phyloP scores from a whole-genome alignment of 2,888 invertebrate genomes.

The Doris montereyensis region DNA sequence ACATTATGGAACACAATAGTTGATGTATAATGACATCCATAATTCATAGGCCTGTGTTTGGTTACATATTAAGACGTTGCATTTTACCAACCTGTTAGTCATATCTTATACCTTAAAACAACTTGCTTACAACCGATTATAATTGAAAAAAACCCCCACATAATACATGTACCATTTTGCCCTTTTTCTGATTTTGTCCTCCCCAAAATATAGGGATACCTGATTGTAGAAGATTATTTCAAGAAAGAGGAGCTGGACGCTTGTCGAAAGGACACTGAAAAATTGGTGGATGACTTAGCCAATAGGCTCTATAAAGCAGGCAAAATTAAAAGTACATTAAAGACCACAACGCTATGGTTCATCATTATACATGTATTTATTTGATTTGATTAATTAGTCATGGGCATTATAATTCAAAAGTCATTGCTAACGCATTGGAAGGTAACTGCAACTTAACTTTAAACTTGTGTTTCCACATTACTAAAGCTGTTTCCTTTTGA shows the following conservation, averaged over 20 bases:
- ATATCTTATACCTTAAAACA: neutral
- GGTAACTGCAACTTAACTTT: too few species aligned
- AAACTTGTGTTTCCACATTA: too few species aligned
- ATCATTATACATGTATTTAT: too few species aligned
- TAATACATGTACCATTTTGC: neutral
- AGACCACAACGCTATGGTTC: too few species aligned
- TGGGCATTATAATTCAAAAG: too few species aligned
- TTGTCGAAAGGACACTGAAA: constrained; percentile 55
- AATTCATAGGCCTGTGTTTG: too few species aligned
- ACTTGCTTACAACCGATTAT: neutral
- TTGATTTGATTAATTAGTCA: too few species aligned
- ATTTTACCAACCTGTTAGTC: neutral
- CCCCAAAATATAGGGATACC: constrained; percentile 63
- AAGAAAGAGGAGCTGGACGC: constrained; percentile 58
- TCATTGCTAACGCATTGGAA: too few species aligned
- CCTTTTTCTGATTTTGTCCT: neutral
- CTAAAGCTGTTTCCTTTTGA: too few species aligned
- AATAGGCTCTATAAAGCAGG: constrained; percentile 60
- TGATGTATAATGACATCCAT: too few species aligned
- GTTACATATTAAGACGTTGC: too few species aligned
- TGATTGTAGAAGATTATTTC: constrained; percentile 65
- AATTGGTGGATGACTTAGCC: constrained; percentile 62
- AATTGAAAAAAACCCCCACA: neutral
- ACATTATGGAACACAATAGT: too few species aligned
- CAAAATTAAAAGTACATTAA: constrained; percentile 64